These are phyloP conservation scores for Dipus sagitta DNA, from an alignment of 2,797 vertebrate species.

Conservation along the genomic window DNA sequence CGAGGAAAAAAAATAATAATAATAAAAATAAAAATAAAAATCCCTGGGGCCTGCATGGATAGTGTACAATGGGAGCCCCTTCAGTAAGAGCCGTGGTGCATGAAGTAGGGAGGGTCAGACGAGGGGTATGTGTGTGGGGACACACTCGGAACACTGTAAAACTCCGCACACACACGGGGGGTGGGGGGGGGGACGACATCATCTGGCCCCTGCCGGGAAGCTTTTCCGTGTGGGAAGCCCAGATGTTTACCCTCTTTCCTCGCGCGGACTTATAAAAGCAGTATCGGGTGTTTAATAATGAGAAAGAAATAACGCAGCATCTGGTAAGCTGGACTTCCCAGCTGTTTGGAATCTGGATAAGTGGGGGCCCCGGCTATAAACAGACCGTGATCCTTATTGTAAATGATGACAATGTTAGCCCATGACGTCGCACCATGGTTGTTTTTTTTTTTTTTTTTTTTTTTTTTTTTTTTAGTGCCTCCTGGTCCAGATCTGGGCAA, in stretches of 20 bases:
- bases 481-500: conserved; percentile 43
- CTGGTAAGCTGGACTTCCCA: conserved; percentile 77
- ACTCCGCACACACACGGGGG: not conserved
- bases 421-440: conserved; percentile 27
- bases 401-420: conserved; percentile 70
- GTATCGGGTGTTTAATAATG: conserved; percentile 77
- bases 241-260: conserved; percentile 78
- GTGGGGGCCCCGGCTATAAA: conserved; percentile 71
- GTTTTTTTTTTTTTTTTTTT: too few species aligned
- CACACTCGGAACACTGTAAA: not conserved
- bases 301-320: conserved; percentile 77
- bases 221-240: conserved; percentile 24
- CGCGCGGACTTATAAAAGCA: conserved; percentile 77
- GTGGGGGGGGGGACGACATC: not conserved
- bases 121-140: conserved; percentile 15
- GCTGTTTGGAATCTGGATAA: conserved; percentile 82
- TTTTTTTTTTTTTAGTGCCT: conserved; percentile 24
- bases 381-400: conserved; percentile 77
- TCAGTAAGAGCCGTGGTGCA: not conserved
- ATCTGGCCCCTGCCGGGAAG: conserved; percentile 7
- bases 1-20: too few species aligned
- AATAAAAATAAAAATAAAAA: not conserved
- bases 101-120: conserved; percentile 47
- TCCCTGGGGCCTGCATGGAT: not conserved
- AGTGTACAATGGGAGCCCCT: not conserved